phyloP scores from a whole-genome alignment of 2,113 vertebrate species.

The Dipodomys merriami region DNA sequence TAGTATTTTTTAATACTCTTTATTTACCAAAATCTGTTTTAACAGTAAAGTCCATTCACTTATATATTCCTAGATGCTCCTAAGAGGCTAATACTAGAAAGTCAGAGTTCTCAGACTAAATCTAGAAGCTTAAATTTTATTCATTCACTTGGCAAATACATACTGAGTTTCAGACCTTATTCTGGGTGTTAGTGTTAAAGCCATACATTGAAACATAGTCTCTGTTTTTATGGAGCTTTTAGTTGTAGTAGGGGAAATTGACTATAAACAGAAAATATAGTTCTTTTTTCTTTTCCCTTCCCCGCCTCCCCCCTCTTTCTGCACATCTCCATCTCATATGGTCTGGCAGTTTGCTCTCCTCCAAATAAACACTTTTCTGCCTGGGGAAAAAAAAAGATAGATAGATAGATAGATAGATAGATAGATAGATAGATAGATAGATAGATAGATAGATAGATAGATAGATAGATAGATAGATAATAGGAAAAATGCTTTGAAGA shows the following conservation, averaged over 20 bases:
- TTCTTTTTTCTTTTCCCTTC: too few relatives aligned
- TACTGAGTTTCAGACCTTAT: background rate
- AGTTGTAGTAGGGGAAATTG: background rate
- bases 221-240: background rate
- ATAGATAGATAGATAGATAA: too few relatives aligned
- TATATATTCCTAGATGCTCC: background rate
- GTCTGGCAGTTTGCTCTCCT: too few relatives aligned
- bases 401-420: too few relatives aligned
- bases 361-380: too few relatives aligned
- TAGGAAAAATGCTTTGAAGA: slow-evolving; percentile 8
- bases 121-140: background rate
- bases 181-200: background rate
- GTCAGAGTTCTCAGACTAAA: background rate
- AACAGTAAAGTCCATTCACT: background rate
- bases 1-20: background rate
- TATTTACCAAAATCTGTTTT: background rate
- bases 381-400: too few relatives aligned
- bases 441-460: too few relatives aligned
- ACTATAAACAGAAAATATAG: background rate
- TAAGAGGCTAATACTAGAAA: background rate
- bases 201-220: background rate
- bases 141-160: background rate
- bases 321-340: too few relatives aligned
- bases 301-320: too few relatives aligned
- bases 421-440: too few relatives aligned